A percentile compares a stretch with the other conserved stretches of the same genome.
Evolutionary conservation across 2,797 vertebrate genomes (phyloP).

Genomic region (Chelon auratus): DNA sequence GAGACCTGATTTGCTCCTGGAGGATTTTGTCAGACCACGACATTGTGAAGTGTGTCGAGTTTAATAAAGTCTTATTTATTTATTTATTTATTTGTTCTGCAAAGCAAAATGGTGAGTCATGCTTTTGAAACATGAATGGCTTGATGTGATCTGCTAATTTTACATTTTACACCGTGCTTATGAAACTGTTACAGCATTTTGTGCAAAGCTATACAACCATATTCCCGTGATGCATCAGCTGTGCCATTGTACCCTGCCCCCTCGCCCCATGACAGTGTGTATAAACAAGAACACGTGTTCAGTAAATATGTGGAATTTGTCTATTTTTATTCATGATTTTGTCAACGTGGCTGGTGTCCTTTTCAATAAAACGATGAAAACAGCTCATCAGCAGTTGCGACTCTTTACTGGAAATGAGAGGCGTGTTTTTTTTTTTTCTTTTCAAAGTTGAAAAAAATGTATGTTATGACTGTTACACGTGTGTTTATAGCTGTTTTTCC

Average conservation of each 20-base stretch:
- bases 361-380: constrained; percentile 58
- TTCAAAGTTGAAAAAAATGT: background rate
- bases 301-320: constrained; percentile 48
- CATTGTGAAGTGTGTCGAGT: constrained; percentile 42
- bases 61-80: constrained; percentile 25
- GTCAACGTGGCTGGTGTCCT: constrained; percentile 29
- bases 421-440: background rate
- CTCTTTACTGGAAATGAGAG: background rate
- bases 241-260: constrained; percentile 44
- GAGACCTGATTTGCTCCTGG: constrained; percentile 12
- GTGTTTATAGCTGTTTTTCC: background rate
- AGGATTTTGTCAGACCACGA: constrained; percentile 35
- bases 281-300: constrained; percentile 28
- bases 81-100: constrained; percentile 38
- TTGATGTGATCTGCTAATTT: constrained; percentile 37
- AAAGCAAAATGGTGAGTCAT: constrained; percentile 19
- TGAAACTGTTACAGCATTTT: constrained; percentile 30
- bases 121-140: constrained; percentile 11
- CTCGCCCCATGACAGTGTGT: constrained; percentile 25
- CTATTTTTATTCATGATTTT: constrained; percentile 60
- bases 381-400: background rate
- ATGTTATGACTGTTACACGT: background rate
- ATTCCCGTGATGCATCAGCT: constrained; percentile 45
- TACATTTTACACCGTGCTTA: constrained; percentile 39
- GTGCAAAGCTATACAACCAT: constrained; percentile 37